A percentile compares a stretch with the other conserved stretches of the same genome.
These are phyloP conservation scores for Volucella zonaria DNA, from an alignment of 2,888 invertebrate genomes.

Conservation along the genomic window DNA sequence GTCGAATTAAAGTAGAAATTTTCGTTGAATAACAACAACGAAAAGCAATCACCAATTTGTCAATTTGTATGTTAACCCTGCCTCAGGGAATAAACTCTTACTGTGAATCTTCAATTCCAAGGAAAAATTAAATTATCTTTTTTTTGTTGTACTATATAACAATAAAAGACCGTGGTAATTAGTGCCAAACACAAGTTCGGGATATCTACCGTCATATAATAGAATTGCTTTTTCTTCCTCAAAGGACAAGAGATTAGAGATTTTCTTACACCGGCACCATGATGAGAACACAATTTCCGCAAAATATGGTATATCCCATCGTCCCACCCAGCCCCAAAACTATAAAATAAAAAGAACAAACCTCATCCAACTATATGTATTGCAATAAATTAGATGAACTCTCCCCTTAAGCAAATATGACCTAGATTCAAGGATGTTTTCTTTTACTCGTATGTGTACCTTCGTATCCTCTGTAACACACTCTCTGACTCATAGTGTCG, in stretches of 20 bases:
- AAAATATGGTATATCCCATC: no score
- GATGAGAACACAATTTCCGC: background rate
- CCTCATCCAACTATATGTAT: background rate
- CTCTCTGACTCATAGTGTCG: background rate
- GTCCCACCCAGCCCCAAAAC: no score
- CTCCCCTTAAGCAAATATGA: slow-evolving; percentile 13
- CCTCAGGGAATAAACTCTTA: no score
- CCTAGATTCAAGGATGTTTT: slow-evolving; percentile 44
- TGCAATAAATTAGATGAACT: slow-evolving; percentile 15
- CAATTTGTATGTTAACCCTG: no score
- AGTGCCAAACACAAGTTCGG: background rate
- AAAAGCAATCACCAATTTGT: no score
- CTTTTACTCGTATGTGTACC: no score
- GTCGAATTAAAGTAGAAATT: no score
- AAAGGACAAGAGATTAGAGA: background rate
- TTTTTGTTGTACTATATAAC: no score
- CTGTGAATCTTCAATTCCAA: no score
- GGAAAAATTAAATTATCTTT: no score
- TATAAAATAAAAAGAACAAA: slow-evolving; percentile 7
- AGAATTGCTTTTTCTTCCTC: slow-evolving; percentile 1
- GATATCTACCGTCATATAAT: background rate
- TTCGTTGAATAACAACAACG: no score
- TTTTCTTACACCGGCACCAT: slow-evolving; percentile 6
- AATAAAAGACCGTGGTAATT: slow-evolving; percentile 5
- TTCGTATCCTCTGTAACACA: no score